These are phyloP conservation scores for Drosophila grimshawi DNA, from an alignment of 1,140 invertebrate species.

Conservation along the genomic window DNA sequence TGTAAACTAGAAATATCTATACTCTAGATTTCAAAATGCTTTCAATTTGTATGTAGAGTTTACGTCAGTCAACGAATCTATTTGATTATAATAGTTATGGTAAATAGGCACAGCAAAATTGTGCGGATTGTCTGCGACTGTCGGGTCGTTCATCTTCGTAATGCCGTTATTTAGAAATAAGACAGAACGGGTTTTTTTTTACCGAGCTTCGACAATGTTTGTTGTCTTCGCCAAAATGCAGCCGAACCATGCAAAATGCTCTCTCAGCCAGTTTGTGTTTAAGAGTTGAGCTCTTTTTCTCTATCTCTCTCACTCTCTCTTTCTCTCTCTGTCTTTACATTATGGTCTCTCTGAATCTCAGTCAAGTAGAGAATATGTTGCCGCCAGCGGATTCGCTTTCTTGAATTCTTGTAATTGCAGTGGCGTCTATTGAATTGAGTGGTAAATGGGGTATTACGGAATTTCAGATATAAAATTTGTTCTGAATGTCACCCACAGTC, in stretches of 20 bases:
- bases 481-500: not conserved
- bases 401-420: slow-evolving; percentile 74
- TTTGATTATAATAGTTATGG: slow-evolving; percentile 33
- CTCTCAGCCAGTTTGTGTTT: slow-evolving; percentile 6
- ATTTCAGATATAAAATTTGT: not conserved
- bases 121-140: slow-evolving; percentile 60
- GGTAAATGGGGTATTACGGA: not conserved
- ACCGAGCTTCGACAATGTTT: slow-evolving; percentile 31
- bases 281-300: not conserved
- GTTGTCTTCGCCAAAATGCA: slow-evolving; percentile 74
- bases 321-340: not conserved
- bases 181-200: slow-evolving; percentile 73
- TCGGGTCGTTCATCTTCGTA: slow-evolving; percentile 79
- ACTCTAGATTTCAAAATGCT: not conserved
- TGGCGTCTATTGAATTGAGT: slow-evolving; percentile 24
- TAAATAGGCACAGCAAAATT: slow-evolving; percentile 66
- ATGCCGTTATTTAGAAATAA: slow-evolving; percentile 81
- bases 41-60: not conserved
- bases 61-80: not conserved
- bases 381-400: slow-evolving; percentile 37
- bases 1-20: not conserved
- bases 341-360: slow-evolving; percentile 3
- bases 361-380: slow-evolving; percentile 47
- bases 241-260: slow-evolving; percentile 35
- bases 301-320: not conserved